phyloP scores from a whole-genome alignment of 2,113 vertebrate genomes.

The Montifringilla adamsi region DNA sequence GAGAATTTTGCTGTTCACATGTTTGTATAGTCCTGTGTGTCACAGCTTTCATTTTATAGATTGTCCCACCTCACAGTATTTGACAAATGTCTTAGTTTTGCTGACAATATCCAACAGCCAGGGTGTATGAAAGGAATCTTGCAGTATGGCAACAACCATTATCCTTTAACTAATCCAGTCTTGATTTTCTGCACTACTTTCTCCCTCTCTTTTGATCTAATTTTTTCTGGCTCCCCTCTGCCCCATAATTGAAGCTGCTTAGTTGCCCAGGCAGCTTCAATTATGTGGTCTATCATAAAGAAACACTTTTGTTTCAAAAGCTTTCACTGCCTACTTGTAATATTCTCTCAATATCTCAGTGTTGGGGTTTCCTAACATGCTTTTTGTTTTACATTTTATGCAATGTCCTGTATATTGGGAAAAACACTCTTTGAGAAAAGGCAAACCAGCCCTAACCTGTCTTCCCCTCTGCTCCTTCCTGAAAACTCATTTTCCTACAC shows the following conservation, averaged over 20 bases:
- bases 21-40: not conserved
- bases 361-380: rapidly evolving
- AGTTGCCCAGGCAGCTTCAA: not conserved
- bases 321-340: not conserved
- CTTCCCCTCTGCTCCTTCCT: not conserved
- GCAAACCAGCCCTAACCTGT: not conserved
- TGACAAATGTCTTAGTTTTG: not conserved
- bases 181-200: not conserved
- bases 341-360: not conserved
- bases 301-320: not conserved
- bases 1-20: not conserved
- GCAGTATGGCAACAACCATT: not conserved
- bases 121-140: not conserved
- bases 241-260: not conserved
- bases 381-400: not conserved
- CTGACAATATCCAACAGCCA: not conserved
- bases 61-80: not conserved
- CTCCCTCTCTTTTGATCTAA: not conserved
- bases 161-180: not conserved
- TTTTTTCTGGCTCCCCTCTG: rapidly evolving
- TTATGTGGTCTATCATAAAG: not conserved
- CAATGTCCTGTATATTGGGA: not conserved
- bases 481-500: not conserved
- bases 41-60: not conserved
- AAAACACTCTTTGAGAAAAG: not conserved